phyloP scores from a whole-genome alignment of 2,113 vertebrate species.

The Clarias magur region DNA sequence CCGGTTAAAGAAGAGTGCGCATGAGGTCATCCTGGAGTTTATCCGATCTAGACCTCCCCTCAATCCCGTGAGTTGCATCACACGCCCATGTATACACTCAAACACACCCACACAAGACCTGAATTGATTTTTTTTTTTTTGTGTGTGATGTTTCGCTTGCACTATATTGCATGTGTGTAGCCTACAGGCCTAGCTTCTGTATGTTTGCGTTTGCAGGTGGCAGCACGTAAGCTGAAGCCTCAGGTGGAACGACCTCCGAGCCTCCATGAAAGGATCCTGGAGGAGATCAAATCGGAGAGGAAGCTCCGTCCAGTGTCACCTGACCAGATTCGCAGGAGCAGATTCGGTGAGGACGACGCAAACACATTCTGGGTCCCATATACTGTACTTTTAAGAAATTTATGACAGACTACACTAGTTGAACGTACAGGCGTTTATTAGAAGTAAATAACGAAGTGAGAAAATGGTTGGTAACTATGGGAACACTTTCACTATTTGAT shows the following conservation, averaged over 20 bases:
- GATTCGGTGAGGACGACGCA: constrained; percentile 78
- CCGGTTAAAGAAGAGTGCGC: constrained; percentile 94
- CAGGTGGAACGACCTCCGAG: constrained; percentile 86
- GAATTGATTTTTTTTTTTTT: neutral
- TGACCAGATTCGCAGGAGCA: constrained; percentile 81
- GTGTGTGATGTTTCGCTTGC: neutral
- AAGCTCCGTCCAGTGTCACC: constrained; percentile 93
- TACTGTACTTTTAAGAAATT: neutral
- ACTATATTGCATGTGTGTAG: no score
- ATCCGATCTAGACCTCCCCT: constrained; percentile 95
- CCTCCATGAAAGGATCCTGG: constrained; percentile 93
- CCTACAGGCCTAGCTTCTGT: no score
- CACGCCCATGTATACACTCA: neutral
- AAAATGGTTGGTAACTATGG: neutral
- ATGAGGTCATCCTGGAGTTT: constrained; percentile 98
- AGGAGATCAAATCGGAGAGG: constrained; percentile 93
- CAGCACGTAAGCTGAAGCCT: constrained; percentile 92
- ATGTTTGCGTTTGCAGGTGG: constrained; percentile 71
- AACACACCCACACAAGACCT: neutral
- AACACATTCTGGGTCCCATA: neutral
- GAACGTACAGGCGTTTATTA: neutral
- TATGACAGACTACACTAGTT: no score
- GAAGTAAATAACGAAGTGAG: neutral
- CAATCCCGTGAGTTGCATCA: constrained; percentile 83
- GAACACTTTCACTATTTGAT: neutral